A percentile compares a stretch with the other conserved stretches of the same genome.
Evolutionary conservation across 1,140 invertebrate species (phyloP).

Genomic region (Pseudomyrmex cubaensis): DNA sequence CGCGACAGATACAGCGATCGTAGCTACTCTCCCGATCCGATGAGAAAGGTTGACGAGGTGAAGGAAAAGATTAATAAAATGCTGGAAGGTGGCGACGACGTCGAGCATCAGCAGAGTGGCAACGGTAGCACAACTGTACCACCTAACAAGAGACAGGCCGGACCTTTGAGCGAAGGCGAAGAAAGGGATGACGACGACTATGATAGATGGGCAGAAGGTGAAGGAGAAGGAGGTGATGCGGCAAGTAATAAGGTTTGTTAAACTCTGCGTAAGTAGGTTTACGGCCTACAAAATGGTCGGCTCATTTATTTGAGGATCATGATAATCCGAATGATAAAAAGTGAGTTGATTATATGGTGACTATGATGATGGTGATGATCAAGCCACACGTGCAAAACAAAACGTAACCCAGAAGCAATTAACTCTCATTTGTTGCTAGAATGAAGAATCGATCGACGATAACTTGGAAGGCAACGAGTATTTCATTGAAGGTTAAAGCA

Average conservation of each 20-base stretch:
- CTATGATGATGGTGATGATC: conserved; percentile 71
- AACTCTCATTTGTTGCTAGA: conserved; percentile 82
- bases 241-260: conserved; percentile 80
- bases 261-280: conserved; percentile 64
- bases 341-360: conserved; percentile 50
- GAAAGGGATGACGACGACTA: conserved; percentile 89
- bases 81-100: conserved; percentile 84
- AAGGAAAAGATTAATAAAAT: conserved; percentile 88
- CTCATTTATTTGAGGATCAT: conserved; percentile 62
- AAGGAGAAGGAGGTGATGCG: conserved; percentile 73
- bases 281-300: conserved; percentile 60
- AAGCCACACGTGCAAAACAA: conserved; percentile 65
- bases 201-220: conserved; percentile 81
- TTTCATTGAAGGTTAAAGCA: conserved; percentile 83
- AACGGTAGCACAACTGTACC: conserved; percentile 63
- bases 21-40: conserved; percentile 87
- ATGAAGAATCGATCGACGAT: conserved; percentile 71
- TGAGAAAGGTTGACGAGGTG: conserved; percentile 87
- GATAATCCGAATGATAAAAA: conserved; percentile 67
- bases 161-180: conserved; percentile 90
- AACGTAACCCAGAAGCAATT: conserved; percentile 70
- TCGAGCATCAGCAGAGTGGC: conserved; percentile 64
- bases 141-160: conserved; percentile 85
- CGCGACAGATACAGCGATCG: conserved; percentile 86
- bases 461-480: conserved; percentile 78